phyloP scores from a whole-genome alignment of 2,113 vertebrate species.

The Camarhynchus parvulus region DNA sequence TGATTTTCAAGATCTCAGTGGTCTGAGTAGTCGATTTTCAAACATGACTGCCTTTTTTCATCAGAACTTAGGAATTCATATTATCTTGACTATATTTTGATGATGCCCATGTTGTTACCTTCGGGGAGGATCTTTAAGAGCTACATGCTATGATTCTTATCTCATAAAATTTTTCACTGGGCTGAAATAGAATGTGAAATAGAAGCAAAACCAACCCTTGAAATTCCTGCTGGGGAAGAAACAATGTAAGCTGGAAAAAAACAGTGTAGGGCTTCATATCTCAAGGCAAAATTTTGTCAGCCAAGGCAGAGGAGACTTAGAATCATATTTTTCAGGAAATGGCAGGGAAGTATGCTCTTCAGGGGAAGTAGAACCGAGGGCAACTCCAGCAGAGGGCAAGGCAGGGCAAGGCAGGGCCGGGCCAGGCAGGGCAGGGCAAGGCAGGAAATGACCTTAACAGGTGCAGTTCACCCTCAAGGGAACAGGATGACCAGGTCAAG shows the following conservation, averaged over 20 bases:
- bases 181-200: not conserved
- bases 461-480: not conserved
- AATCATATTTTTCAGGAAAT: not conserved
- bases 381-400: not conserved
- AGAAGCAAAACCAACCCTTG: not conserved
- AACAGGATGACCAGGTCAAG: not conserved
- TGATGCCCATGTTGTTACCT: not conserved
- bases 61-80: not conserved
- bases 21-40: not conserved
- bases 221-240: not conserved
- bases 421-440: not conserved
- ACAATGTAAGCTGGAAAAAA: not conserved
- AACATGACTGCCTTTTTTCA: not conserved
- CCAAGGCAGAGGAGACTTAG: not conserved
- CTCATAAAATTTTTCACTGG: not conserved
- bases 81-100: not conserved
- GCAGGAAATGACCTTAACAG: fast-evolving
- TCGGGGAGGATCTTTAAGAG: not conserved
- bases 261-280: fast-evolving
- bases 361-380: not conserved
- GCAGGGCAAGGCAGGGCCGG: not conserved
- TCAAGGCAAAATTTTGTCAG: not conserved
- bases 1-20: not conserved
- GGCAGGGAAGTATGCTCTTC: not conserved
- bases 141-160: not conserved